Evolutionary conservation across 2,888 invertebrate species (phyloP), one percentile per base, ranked within the genome.

Genomic region (Ischnura elegans): DNA sequence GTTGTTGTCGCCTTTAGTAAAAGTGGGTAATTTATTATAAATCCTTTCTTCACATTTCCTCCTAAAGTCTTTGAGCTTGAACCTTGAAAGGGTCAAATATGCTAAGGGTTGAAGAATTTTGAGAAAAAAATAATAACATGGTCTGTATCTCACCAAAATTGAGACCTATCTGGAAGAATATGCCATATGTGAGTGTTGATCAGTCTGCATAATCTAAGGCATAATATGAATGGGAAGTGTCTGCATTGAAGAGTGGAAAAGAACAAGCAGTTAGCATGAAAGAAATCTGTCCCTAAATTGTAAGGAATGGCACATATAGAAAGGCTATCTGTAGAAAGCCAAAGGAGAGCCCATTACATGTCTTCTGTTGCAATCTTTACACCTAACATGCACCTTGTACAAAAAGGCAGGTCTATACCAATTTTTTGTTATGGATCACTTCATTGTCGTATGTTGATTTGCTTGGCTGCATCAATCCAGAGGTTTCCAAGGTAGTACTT

Each of bases 391-490:
- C 90, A 90, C 90, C 90, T 90, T 61, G 61, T 90, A 61, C 43
- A 90, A 90, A 90, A 90, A 90, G 87, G 90, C 90, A 90, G 90
- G 90, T 90, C 90, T 90, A 90, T 90, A 90, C 61, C 90, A 43
- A 43, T 90, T 61, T 90, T 90, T 90, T 90, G 55, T 66, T 90
- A 61, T 55, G 55, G 55, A 66, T 90, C 61, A 55, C 42, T 90
- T 90, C 90, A 90, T 90, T 90, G 90, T 61, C 66, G 90, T 90
- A 90, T 61, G 61, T 61, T 90, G 61, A 90, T 90, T 90, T 90
- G 90, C 90, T 90, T 90, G 90, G 43, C 61, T 90, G 43, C 61
- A 90, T 61, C 90, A 90, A 55, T 90, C 90, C 90, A 90, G 90
- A 90, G 90, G 61, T 61, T 90, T 90, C 90, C 90, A 90, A 90